These are phyloP conservation scores for Blastobasis lacticolella DNA, from an alignment of 2,888 invertebrate genomes.

Conservation along the genomic window DNA sequence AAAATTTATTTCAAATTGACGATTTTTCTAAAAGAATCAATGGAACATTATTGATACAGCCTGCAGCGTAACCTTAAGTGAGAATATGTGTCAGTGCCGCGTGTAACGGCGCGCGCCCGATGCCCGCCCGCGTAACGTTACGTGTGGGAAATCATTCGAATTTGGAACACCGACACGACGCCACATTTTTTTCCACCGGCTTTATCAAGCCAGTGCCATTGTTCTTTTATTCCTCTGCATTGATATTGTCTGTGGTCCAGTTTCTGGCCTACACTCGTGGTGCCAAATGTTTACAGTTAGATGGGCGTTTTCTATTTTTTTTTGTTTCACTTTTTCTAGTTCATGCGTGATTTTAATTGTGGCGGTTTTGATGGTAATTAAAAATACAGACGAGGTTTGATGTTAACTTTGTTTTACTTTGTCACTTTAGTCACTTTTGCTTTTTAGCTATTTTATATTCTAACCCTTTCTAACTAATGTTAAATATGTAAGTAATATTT, in stretches of 20 bases:
- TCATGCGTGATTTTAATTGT: not conserved
- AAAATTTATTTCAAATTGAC: too few species aligned
- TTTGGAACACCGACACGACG: conserved; percentile 48
- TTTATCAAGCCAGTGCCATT: conserved; percentile 55
- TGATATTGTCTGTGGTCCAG: conserved; percentile 48
- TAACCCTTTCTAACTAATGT: too few species aligned
- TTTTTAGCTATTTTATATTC: too few species aligned
- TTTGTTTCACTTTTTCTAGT: not conserved
- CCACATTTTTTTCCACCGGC: conserved; percentile 52
- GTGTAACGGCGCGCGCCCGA: conserved; percentile 66
- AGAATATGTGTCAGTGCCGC: conserved; percentile 69
- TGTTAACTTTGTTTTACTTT: too few species aligned
- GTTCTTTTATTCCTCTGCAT: conserved; percentile 39
- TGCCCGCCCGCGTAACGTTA: conserved; percentile 73
- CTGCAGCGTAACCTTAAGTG: conserved; percentile 1
- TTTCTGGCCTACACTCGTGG: conserved; percentile 35
- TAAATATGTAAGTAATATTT: too few species aligned
- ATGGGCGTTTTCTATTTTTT: conserved; percentile 4
- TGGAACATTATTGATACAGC: too few species aligned
- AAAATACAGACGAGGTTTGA: too few species aligned
- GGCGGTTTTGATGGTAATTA: too few species aligned
- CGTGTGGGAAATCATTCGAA: conserved; percentile 74
- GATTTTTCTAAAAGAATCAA: too few species aligned
- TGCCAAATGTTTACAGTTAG: conserved; percentile 25
- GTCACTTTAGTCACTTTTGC: too few species aligned